A percentile compares a stretch with the other conserved stretches of the same genome.
phyloP scores from a whole-genome alignment of 1,140 invertebrate species.

The Sycophaga agraensis region DNA sequence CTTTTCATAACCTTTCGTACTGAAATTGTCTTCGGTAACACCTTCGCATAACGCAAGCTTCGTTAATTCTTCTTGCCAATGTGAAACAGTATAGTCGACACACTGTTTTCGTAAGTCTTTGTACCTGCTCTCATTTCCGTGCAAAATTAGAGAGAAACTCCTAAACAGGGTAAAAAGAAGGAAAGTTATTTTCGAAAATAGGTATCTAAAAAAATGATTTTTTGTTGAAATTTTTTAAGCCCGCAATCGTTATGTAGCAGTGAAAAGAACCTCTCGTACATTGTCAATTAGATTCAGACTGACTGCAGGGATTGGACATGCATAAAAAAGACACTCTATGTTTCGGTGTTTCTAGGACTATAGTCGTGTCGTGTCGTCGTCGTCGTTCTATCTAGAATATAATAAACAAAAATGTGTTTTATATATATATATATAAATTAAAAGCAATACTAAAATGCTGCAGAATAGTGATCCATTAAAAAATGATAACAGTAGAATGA shows the following conservation, averaged over 20 bases:
- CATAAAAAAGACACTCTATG: slow-evolving; percentile 37
- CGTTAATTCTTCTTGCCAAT: no score
- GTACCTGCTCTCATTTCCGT: no score
- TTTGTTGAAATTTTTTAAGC: slow-evolving; percentile 9
- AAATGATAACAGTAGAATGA: neutral
- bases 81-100: no score
- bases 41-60: no score
- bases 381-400: slow-evolving; percentile 16
- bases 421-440: neutral
- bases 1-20: no score
- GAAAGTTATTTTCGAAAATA: slow-evolving; percentile 1
- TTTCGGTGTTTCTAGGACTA: slow-evolving; percentile 28
- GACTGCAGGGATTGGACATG: slow-evolving; percentile 56
- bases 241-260: slow-evolving; percentile 29
- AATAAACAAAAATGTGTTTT: neutral
- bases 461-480: neutral
- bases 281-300: slow-evolving; percentile 62
- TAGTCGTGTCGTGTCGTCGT: slow-evolving; percentile 11
- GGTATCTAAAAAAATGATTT: slow-evolving; percentile 22
- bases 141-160: no score
- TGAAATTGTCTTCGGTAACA: no score
- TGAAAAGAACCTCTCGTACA: slow-evolving; percentile 47
- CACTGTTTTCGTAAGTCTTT: no score
- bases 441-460: neutral
- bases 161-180: slow-evolving; percentile 8